A percentile compares a stretch with the other conserved stretches of the same genome.
Conservation (phyloP, 2,113 vertebrate species). For the Ptilorrhoa leucosticta region DNA sequence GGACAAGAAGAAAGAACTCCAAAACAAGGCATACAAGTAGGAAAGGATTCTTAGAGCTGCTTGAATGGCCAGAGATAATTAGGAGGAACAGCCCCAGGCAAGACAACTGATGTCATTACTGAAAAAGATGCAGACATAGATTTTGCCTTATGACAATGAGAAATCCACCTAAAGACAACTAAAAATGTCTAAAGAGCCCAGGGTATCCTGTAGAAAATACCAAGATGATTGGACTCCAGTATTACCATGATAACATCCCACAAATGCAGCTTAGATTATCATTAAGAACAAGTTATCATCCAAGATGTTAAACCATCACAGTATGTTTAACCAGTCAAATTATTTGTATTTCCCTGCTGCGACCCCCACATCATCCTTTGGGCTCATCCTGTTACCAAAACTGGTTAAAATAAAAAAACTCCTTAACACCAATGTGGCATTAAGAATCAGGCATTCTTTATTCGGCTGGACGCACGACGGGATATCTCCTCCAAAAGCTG, state of each 20-base stretch:
- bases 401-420: not conserved
- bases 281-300: not conserved
- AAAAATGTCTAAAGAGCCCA: not conserved
- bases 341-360: not conserved
- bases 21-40: not conserved
- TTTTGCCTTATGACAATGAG: not conserved
- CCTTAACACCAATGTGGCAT: too few relatives aligned
- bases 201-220: not conserved
- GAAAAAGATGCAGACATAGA: not conserved
- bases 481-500: not conserved
- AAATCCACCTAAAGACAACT: not conserved
- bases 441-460: not conserved
- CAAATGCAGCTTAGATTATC: not conserved
- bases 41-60: not conserved
- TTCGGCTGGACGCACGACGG: not conserved
- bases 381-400: not conserved
- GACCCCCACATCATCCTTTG: not conserved
- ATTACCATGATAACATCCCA: not conserved
- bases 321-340: rapidly evolving
- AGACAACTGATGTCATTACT: not conserved
- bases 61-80: not conserved
- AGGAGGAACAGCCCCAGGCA: not conserved
- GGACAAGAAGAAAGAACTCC: not conserved
- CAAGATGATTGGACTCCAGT: not conserved
- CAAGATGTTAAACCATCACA: not conserved